Percentiles rank a stretch among this genome's conserved stretches.
These are phyloP conservation scores for Rutpela maculata DNA, from an alignment of 2,888 invertebrate genomes.

Conservation along the genomic window DNA sequence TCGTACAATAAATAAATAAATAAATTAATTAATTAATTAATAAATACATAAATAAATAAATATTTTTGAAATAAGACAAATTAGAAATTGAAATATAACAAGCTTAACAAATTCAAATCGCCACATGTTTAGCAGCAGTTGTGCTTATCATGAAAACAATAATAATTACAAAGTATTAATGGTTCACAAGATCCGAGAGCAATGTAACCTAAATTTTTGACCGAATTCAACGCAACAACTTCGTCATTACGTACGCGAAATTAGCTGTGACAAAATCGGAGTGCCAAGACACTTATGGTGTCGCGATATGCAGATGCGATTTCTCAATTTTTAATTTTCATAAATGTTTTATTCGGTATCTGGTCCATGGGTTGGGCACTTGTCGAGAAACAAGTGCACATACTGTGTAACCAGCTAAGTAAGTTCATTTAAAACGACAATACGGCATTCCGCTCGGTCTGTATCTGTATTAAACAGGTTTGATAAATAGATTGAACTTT, in stretches of 20 bases:
- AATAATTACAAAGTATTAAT: too few species aligned
- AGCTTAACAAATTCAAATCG: too few species aligned
- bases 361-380: conserved; percentile 40
- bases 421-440: conserved; percentile 38
- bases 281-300: background rate
- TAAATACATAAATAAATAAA: too few species aligned
- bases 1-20: too few species aligned
- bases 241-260: background rate
- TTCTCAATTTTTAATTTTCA: background rate
- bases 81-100: too few species aligned
- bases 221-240: too few species aligned
- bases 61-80: too few species aligned
- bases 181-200: too few species aligned
- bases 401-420: conserved; percentile 27
- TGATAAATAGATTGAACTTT: conserved; percentile 36
- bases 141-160: too few species aligned
- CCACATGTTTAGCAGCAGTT: too few species aligned
- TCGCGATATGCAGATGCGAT: conserved; percentile 9
- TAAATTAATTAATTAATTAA: too few species aligned
- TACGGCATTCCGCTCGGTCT: conserved; percentile 35
- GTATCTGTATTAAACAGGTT: conserved; percentile 38
- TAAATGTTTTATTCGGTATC: conserved; percentile 10
- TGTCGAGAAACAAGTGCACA: conserved; percentile 31
- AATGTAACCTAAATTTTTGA: too few species aligned
- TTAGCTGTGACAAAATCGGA: background rate